phyloP scores from a whole-genome alignment of 2,797 vertebrate genomes.

The Cygnus olor region DNA sequence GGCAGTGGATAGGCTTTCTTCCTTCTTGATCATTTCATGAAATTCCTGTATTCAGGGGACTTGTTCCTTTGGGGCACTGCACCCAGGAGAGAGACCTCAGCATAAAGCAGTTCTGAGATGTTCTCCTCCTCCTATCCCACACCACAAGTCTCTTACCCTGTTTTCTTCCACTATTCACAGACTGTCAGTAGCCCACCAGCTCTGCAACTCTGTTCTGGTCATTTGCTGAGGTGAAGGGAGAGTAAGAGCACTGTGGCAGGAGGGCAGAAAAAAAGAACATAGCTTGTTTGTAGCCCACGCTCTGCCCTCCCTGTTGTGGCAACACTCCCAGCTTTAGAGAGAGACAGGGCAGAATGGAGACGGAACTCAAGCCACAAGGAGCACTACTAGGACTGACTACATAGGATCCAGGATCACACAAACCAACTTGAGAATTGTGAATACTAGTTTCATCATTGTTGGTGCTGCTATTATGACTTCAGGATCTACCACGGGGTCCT shows the following conservation, averaged over 20 bases:
- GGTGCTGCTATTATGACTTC: neutral
- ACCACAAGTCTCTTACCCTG: neutral
- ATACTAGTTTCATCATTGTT: neutral
- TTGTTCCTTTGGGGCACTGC: neutral
- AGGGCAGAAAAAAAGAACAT: neutral
- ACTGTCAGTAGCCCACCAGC: accelerated
- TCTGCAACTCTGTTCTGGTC: neutral
- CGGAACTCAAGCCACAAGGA: neutral
- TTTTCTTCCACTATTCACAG: neutral
- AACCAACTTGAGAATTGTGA: neutral
- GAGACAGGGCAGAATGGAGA: neutral
- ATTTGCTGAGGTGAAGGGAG: neutral
- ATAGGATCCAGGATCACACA: accelerated
- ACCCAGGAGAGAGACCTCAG: neutral
- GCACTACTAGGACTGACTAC: neutral
- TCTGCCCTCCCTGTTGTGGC: neutral
- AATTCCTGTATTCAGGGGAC: neutral
- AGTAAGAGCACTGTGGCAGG: neutral
- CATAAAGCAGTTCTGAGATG: neutral
- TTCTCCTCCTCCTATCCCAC: neutral
- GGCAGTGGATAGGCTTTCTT: neutral
- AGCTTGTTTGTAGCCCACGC: neutral
- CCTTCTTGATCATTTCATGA: neutral
- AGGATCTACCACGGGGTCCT: accelerated
- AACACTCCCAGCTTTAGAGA: neutral